Base-by-base conservation (phyloP, 2,888 invertebrate genomes). In the Hyles lineata region DNA sequence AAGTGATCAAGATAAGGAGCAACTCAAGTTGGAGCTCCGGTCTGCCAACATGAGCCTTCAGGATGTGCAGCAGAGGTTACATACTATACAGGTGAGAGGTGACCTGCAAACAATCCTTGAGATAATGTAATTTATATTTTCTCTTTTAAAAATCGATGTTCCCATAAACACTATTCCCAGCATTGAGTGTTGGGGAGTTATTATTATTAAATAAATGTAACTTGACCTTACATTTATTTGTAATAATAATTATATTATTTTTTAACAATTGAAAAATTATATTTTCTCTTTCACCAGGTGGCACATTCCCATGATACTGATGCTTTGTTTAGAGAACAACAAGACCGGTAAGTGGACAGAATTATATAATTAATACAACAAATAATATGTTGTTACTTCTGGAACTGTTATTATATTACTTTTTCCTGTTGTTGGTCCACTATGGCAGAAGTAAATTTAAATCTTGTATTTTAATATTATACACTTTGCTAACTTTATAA, bases 251-350 rank as follows among this genome's bases (percentile, higher is more conserved):
- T 23, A 61, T 17, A 35, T n/a, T 35, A 35, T 19, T 55, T 19
- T n/a, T 55, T 55, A 5, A 55, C 7, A 35, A 23, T 8, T 35
- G 70, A 71, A 29, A 50, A 8, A 15, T 55, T 32, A 55, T 32
- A 76, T 74, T 63, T 25, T 25, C 0, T 50, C 71, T 74, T 8
- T 50, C 87, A 82, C 5, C 85, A 94, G 94, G 91, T 93, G 62
- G 90, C 93, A 21, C 93, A 92, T 70, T 89, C 90, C 1, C 94
- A 95, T 75, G 92, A 93, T 73, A 93, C 94, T 15, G 95, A 95
- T 79, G 89, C 92, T 7, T 80, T 95, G 73, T 95, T 95, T 75
- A 88, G 93, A 76, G 94, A 94, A 79, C 94, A 94, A 75, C 94
- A 95, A 85, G 94, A 93, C 75, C 92, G 93, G 95, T 94, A 84